Base-by-base conservation (phyloP, 2,888 invertebrate species). In the Trimorus sp. region DNA sequence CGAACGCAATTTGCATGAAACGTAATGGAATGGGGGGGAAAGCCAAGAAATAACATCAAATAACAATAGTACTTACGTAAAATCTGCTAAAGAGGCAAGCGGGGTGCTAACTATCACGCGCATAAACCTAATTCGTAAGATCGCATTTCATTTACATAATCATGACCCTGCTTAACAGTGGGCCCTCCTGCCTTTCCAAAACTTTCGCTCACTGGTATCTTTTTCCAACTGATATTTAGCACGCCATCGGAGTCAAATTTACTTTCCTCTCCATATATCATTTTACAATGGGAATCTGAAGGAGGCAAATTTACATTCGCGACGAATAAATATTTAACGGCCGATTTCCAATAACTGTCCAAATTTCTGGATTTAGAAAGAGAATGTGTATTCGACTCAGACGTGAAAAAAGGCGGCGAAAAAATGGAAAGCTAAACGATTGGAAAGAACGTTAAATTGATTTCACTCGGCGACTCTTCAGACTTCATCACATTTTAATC, bases 131-230 rank as follows among this genome's bases (percentile, higher is more conserved):
- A 86, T 82, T 82, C 75, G 78, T 84, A 53, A 56, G 84, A 89
- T 88, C 87, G 84, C 87, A 84, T 87, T 88, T 87, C 88, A 89
- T 90, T 90, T 90, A 58, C 89, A 90, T 90, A 90, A 90, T 89
- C 86, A 86, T 89, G 89, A 89, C 89, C 88, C 89, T 87, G 87
- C 88, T 89, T 87, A 86, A 86, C 83, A 86, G 85, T 85, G 85
- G 85, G 86, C 85, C 84, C 79, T 87, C 84, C 49, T 69, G 26
- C 42, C 56, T 58, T 51, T 56, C 42, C 56, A 36, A 56, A 75
- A 70, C 60, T 81, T 81, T 76, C 71, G 65, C 71, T 75, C 51
- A 26, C 26, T 4, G n/a, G 54, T 69, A 60, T 75, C 36, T 51
- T 59, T 76, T 69, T 62, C 48, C 26, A 9, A 14, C 48, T 68